Base-by-base conservation (phyloP, 2,113 vertebrate species). In the Indri indri region DNA sequence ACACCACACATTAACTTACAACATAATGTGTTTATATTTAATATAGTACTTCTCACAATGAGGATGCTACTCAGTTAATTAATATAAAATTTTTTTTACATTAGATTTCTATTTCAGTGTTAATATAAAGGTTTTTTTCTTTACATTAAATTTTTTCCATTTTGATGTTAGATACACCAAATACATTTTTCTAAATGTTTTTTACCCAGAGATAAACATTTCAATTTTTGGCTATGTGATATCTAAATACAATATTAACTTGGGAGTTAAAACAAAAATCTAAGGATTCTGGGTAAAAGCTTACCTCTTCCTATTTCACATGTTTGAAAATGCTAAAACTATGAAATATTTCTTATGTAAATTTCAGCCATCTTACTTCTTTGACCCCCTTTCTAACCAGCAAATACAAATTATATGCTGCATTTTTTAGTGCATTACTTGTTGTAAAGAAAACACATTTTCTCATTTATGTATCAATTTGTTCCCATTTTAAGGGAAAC, bases 81-180 rank as follows among this genome's bases (percentile, higher is more conserved):
- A 95, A 76, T 95, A 96, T 57, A 95, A 96, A 97, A 37, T 18
- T 96, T 91, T 0, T 83, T 79, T 79, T 80, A 82, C 93, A 96
- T 63, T 95, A 95, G 80, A 91, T 88, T 23, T 94, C 37, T 89
- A 95, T 94, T 94, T 94, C 83, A 93, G 42, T 37, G 47, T 88
- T 18, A 47, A 83, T 74, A 90, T 68, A 92, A 85, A 89, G 59
- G 25, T 30, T 42, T 50, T 71, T 85, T 45, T 94, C 79, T 71
- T 65, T 59, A 91, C 86, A 94, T 94, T 84, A 96, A 80, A 71
- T 77, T 77, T 87, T 76, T 32, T 86, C 34, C 40, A 93, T 95
- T 97, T 91, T 30, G 95, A 50, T 45, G 88, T 91, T 47, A 47
- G 40, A 76, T 54, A 94, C 22, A 82, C 3, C 86, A 57, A 81